Base-by-base conservation (phyloP, 2,888 invertebrate species). In the Bombyx huttoni region DNA sequence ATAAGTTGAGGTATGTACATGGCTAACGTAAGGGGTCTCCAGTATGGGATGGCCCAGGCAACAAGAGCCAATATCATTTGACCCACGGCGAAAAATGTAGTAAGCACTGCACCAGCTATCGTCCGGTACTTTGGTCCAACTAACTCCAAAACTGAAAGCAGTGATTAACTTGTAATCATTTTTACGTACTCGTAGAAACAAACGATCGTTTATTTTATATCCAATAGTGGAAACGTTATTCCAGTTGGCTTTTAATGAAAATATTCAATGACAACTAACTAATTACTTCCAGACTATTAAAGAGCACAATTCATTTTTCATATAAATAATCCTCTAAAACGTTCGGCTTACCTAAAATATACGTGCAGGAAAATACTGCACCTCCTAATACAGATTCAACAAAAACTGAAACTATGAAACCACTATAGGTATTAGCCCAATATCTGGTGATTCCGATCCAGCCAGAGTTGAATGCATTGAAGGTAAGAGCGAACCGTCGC, bases 41-140 rank as follows among this genome's bases (percentile, higher is more conserved):
- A 96, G 64, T 93, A 88, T 48, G 90, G 90, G 0, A 91, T 84
- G 48, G 81, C 86, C 91, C 93, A 94, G 0, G 95, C 94, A 7
- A 92, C 79, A 33, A 91, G 69, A 0, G 93, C 94, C 56, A 94
- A 73, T 0, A 90, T 62, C 14, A 93, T 89, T 78, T 94, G 93
- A 0, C 95, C 94, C 3, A 93, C 56, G 0, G 94, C 91, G 67
- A 93, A 94, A 64, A 91, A 92, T 2, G 92, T 90, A 54, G 92
- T 91, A 53, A 93, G 89, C 34, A 92, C 80, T 8, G 93, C 92
- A 35, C 94, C 93, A 3, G 91, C 92, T 8, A 92, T 78, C 0
- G 94, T 93, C 46, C 95, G 89, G 52, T 91, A 91, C 51, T 90
- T 90, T 0, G 93, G 93, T 0, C 94, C 94, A 13, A 94, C 92